These are phyloP conservation scores for Pygmarrhopalites habei DNA, from an alignment of 1,140 invertebrate genomes.

Conservation along the genomic window DNA sequence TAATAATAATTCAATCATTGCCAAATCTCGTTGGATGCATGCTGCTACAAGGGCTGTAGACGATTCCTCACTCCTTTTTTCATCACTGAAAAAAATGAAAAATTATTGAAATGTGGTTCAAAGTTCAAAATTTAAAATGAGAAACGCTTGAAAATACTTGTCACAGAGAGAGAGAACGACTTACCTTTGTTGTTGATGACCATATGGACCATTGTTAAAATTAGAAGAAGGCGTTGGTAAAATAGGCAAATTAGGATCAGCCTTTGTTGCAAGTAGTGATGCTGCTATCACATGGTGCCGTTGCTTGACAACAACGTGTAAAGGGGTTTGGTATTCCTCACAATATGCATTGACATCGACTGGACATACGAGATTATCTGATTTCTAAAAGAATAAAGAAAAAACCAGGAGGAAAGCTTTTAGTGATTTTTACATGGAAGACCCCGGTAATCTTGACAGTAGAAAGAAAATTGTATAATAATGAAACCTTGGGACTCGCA, in stretches of 20 bases:
- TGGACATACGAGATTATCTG: conserved; percentile 57
- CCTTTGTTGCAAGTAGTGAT: conserved; percentile 58
- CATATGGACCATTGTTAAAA: conserved; percentile 7
- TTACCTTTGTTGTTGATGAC: background rate
- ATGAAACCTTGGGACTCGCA: no score
- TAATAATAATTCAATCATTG: conserved; percentile 66
- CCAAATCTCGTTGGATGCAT: conserved; percentile 56
- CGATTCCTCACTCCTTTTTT: conserved; percentile 1
- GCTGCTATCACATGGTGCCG: conserved; percentile 66
- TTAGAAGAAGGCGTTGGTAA: conserved; percentile 14
- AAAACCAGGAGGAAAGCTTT: no score
- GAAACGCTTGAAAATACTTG: no score
- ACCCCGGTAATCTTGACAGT: no score
- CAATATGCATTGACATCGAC: conserved; percentile 68
- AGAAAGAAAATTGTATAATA: no score
- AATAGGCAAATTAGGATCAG: conserved; percentile 48
- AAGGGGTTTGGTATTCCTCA: conserved; percentile 64
- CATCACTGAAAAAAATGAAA: background rate
- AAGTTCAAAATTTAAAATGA: no score
- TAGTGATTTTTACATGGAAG: no score
- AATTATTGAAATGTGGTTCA: no score
- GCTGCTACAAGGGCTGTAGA: conserved; percentile 63
- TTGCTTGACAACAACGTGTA: conserved; percentile 70
- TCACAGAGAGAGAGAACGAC: no score
- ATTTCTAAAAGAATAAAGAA: no score